Evolutionary conservation across 2,888 invertebrate genomes (phyloP).

Genomic region (Leucania comma): DNA sequence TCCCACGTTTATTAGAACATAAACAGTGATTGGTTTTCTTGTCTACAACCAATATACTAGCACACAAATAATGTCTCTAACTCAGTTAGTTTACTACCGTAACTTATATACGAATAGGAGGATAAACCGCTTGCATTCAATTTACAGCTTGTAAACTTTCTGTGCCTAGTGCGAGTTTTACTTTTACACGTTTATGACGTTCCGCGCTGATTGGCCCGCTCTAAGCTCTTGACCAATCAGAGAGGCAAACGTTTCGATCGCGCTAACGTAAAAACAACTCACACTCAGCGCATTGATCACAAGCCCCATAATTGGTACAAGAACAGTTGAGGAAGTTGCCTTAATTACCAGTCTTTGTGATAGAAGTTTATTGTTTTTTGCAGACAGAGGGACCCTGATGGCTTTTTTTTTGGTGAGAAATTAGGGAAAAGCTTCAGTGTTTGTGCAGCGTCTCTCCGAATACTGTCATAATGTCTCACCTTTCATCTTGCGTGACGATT

Average conservation of each 20-base stretch:
- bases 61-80: constrained; percentile 2
- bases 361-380: too few species aligned
- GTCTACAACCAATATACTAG: constrained; percentile 19
- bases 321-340: constrained; percentile 13
- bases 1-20: not conserved
- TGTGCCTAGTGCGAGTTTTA: not conserved
- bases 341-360: constrained; percentile 5
- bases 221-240: too few species aligned
- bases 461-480: too few species aligned
- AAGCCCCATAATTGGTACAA: constrained; percentile 16
- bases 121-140: constrained; percentile 32
- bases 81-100: constrained; percentile 23
- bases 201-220: too few species aligned
- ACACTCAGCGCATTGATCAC: not conserved
- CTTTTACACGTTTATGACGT: too few species aligned
- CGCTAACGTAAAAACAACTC: too few species aligned
- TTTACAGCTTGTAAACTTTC: constrained; percentile 29
- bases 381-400: too few species aligned
- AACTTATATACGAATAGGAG: constrained; percentile 2
- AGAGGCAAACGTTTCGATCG: too few species aligned
- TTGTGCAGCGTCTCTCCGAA: too few species aligned
- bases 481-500: too few species aligned
- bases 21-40: not conserved
- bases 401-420: too few species aligned
- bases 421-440: too few species aligned